Conservation (phyloP, 2,888 invertebrate genomes). For the Fissipunctia ypsillon region DNA sequence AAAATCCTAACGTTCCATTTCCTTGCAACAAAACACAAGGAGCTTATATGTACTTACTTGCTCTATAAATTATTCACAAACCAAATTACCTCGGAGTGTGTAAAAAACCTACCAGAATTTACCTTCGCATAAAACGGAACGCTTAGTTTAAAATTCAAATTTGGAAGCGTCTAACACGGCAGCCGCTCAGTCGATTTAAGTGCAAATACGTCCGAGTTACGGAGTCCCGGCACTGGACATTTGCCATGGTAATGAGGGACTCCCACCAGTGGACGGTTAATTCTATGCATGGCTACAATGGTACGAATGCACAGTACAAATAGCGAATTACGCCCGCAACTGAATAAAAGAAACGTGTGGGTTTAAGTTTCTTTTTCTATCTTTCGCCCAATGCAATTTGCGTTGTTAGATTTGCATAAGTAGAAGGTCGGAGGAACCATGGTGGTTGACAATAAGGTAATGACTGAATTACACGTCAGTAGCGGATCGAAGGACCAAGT, state of each 20-base stretch:
- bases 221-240: conserved; percentile 75
- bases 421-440: conserved; percentile 43
- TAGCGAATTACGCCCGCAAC: conserved; percentile 74
- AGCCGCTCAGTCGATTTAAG: conserved; percentile 75
- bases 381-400: conserved; percentile 51
- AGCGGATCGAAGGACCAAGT: background rate
- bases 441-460: conserved; percentile 33
- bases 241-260: conserved; percentile 77
- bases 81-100: conserved; percentile 77
- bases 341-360: conserved; percentile 71
- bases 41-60: conserved; percentile 60
- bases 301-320: conserved; percentile 78
- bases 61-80: conserved; percentile 78
- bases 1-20: conserved; percentile 59
- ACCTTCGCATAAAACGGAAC: conserved; percentile 84
- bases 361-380: conserved; percentile 55
- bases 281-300: conserved; percentile 79
- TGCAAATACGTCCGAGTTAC: conserved; percentile 80
- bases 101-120: conserved; percentile 83
- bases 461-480: conserved; percentile 34
- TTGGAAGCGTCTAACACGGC: conserved; percentile 83
- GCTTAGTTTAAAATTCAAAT: conserved; percentile 90
- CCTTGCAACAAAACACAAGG: conserved; percentile 55
- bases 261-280: conserved; percentile 75
- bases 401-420: conserved; percentile 64